phyloP scores from a whole-genome alignment of 2,888 invertebrate species.

The Agriopis leucophaearia region DNA sequence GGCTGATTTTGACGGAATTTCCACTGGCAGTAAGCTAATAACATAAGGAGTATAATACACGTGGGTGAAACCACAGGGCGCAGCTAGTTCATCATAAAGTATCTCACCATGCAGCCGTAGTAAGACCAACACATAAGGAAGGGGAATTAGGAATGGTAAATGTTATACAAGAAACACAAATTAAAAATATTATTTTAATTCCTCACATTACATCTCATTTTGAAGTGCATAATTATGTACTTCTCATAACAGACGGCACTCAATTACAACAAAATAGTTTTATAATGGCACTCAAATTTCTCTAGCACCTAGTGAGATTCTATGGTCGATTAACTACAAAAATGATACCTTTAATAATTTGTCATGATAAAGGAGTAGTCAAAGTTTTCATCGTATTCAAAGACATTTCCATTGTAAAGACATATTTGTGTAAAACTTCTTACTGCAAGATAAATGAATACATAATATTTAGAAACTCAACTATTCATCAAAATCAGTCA shows the following conservation, averaged over 20 bases:
- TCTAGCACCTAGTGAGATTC: conserved; percentile 39
- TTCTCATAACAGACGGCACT: conserved; percentile 3
- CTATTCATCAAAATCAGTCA: conserved; percentile 33
- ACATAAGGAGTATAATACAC: too few species aligned
- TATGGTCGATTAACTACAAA: neutral
- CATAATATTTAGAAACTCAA: neutral
- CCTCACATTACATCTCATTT: conserved; percentile 19
- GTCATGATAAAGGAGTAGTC: neutral
- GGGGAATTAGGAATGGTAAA: neutral
- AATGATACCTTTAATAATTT: neutral
- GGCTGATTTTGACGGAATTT: too few species aligned
- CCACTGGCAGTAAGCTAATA: too few species aligned
- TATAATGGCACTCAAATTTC: conserved; percentile 38
- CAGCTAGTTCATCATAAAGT: too few species aligned
- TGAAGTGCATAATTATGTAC: conserved; percentile 23
- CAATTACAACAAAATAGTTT: conserved; percentile 15
- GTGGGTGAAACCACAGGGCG: too few species aligned
- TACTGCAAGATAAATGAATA: neutral
- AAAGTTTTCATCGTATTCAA: neutral
- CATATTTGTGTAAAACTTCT: neutral
- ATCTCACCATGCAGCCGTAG: too few species aligned
- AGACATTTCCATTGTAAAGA: neutral
- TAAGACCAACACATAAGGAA: neutral
- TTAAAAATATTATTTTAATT: conserved; percentile 13
- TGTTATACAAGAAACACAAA: neutral